Conservation (phyloP, 2,888 invertebrate species). For the Ectobius pallidus region DNA sequence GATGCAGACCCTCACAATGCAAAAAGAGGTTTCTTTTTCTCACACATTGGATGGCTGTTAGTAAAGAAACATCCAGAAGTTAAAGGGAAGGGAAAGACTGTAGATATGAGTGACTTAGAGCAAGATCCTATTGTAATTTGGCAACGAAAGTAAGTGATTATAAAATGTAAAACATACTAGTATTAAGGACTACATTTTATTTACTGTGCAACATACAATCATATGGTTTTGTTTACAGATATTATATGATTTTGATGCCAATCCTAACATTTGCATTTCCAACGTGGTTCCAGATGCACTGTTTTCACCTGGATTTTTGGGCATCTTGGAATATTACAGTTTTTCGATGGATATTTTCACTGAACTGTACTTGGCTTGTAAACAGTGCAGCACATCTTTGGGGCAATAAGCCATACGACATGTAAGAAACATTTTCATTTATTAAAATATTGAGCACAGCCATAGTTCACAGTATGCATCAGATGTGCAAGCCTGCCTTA, state of each 20-base stretch:
- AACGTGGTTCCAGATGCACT: slow-evolving; percentile 73
- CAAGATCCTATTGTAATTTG: slow-evolving; percentile 76
- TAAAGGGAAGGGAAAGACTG: slow-evolving; percentile 68
- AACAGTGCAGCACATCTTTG: slow-evolving; percentile 94
- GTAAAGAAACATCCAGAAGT: slow-evolving; percentile 83
- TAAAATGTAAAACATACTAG: no score
- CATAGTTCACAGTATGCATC: no score
- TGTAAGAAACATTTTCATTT: slow-evolving; percentile 64
- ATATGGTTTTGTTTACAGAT: slow-evolving; percentile 58
- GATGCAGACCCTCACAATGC: slow-evolving; percentile 86
- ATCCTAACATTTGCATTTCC: slow-evolving; percentile 82
- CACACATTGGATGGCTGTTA: slow-evolving; percentile 92
- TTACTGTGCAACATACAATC: no score
- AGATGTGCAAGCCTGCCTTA: no score
- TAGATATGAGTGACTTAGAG: slow-evolving; percentile 74
- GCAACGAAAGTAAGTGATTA: slow-evolving; percentile 65
- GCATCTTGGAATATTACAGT: slow-evolving; percentile 77
- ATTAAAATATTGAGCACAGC: no score
- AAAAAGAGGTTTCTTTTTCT: slow-evolving; percentile 85
- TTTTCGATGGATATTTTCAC: slow-evolving; percentile 74
- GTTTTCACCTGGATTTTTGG: slow-evolving; percentile 76
- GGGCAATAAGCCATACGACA: slow-evolving; percentile 90
- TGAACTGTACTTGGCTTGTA: slow-evolving; percentile 91
- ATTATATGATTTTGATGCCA: slow-evolving; percentile 77
- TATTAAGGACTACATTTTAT: slow-evolving; percentile 51